Percentiles rank a stretch among this genome's conserved stretches.
These are phyloP conservation scores for Mionectes macconnelli DNA, from an alignment of 2,113 vertebrate species.

Conservation along the genomic window DNA sequence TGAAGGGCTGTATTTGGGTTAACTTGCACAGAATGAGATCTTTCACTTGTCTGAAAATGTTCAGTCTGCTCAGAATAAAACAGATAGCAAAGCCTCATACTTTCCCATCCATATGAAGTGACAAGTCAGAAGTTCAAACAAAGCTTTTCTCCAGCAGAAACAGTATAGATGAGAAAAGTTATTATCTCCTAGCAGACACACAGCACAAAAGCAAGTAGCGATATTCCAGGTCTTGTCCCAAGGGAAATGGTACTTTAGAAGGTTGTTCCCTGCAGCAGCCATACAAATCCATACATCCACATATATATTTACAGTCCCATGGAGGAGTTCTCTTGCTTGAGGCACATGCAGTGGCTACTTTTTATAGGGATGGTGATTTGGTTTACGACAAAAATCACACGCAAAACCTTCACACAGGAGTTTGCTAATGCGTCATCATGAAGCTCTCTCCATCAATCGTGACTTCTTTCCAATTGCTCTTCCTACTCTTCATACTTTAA, in stretches of 20 bases:
- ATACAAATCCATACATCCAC: not conserved
- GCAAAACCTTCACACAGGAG: not conserved
- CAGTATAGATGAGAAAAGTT: not conserved
- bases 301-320: not conserved
- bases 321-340: not conserved
- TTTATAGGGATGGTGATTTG: accelerated
- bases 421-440: not conserved
- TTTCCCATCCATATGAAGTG: not conserved
- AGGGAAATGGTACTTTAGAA: not conserved
- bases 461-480: not conserved
- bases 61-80: not conserved
- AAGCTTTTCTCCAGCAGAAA: not conserved
- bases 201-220: not conserved
- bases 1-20: not conserved
- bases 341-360: not conserved
- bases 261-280: not conserved
- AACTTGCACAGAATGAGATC: not conserved
- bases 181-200: not conserved
- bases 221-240: not conserved
- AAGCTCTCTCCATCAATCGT: not conserved
- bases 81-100: not conserved
- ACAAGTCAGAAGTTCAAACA: not conserved
- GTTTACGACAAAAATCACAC: not conserved
- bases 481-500: not conserved
- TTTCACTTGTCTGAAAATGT: not conserved